Evolutionary conservation across 2,888 invertebrate species (phyloP).

Genomic region (Synergus umbraculus): DNA sequence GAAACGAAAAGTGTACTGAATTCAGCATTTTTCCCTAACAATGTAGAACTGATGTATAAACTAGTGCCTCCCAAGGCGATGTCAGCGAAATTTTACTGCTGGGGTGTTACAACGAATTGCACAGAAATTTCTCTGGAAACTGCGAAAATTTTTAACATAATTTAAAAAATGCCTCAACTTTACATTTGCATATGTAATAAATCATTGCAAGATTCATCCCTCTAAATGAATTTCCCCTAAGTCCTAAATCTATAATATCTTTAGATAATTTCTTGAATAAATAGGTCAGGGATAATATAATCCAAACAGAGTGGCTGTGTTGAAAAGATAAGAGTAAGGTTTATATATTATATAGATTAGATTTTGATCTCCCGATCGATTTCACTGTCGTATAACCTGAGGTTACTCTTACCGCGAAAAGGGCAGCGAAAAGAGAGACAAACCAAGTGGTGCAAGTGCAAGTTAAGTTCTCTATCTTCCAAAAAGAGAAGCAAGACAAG

Average conservation of each 20-base stretch:
- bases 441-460: neutral
- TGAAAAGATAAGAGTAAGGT: neutral
- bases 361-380: neutral
- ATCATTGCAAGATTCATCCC: no score
- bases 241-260: neutral
- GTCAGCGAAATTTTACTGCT: neutral
- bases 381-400: neutral
- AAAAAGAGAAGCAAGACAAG: constrained; percentile 2
- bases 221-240: neutral
- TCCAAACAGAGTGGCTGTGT: neutral
- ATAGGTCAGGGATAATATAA: neutral
- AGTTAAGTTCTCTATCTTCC: constrained; percentile 12
- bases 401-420: neutral
- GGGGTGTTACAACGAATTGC: neutral
- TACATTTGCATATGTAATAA: no score
- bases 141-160: neutral
- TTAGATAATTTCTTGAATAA: neutral
- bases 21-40: neutral
- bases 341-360: neutral
- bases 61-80: neutral
- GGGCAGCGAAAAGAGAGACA: neutral
- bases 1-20: neutral
- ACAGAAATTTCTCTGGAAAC: neutral
- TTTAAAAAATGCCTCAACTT: neutral
- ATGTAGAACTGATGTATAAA: neutral